These are phyloP conservation scores for Pachliopta kotzebuea DNA, from an alignment of 2,888 invertebrate species.

Conservation along the genomic window DNA sequence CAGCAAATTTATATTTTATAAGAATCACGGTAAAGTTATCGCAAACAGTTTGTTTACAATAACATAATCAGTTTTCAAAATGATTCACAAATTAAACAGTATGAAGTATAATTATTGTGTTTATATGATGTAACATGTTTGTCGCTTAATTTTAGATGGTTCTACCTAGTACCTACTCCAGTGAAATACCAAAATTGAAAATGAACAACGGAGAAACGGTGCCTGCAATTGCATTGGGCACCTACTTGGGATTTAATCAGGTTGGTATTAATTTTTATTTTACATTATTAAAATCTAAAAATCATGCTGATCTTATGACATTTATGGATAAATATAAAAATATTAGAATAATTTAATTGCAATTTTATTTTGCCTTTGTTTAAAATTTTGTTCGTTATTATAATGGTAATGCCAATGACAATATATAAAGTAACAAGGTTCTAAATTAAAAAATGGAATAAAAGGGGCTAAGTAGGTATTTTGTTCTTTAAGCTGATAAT, in stretches of 20 bases:
- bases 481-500: no score
- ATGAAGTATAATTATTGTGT: no score
- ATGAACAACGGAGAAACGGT: slow-evolving; percentile 51
- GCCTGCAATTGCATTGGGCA: slow-evolving; percentile 57
- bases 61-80: not conserved
- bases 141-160: slow-evolving; percentile 13
- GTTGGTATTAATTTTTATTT: slow-evolving; percentile 31
- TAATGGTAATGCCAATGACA: no score
- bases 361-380: no score
- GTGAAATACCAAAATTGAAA: slow-evolving; percentile 31
- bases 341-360: not conserved
- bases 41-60: not conserved
- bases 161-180: not conserved
- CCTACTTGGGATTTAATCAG: slow-evolving; percentile 50
- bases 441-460: no score
- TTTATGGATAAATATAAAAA: not conserved
- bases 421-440: no score
- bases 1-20: not conserved
- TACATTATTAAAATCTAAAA: not conserved
- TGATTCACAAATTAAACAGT: not conserved
- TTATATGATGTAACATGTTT: not conserved
- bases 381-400: no score
- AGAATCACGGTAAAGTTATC: not conserved
- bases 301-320: no score
- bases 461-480: no score